Conservation (phyloP, 2,113 vertebrate genomes). For the Garra rufa region DNA sequence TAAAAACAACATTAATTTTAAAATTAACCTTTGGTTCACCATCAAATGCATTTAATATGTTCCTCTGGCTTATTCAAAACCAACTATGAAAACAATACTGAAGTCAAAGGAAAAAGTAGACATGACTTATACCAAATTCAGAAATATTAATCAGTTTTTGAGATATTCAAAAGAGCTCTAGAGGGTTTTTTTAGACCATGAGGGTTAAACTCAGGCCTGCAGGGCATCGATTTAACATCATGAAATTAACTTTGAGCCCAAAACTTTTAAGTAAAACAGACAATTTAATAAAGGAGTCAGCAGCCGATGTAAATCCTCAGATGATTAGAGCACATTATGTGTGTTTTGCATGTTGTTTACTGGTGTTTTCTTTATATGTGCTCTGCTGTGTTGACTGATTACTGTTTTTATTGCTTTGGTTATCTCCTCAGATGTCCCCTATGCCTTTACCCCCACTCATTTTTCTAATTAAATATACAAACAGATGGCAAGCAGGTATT, state of each 20-base stretch:
- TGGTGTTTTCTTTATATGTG: not conserved
- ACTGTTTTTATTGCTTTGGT: conserved; percentile 26
- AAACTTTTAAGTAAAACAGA: conserved; percentile 6
- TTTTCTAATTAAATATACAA: conserved; percentile 49
- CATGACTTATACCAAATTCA: not conserved
- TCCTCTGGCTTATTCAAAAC: not conserved
- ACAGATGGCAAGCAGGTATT: conserved; percentile 51
- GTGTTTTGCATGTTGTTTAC: conserved; percentile 15
- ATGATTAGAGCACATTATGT: not conserved
- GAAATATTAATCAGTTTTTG: not conserved
- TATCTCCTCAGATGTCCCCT: conserved; percentile 36
- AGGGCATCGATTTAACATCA: not conserved
- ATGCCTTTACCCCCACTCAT: not conserved
- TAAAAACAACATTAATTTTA: not conserved
- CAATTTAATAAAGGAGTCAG: not conserved
- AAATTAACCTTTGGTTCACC: not conserved
- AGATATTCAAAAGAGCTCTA: not conserved
- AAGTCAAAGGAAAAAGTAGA: not conserved
- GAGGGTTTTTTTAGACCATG: not conserved
- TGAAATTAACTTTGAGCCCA: not conserved
- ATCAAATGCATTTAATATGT: not conserved
- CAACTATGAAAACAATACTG: not conserved
- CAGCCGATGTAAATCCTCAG: not conserved
- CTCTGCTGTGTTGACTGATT: conserved; percentile 24
- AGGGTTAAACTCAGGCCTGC: not conserved